Evolutionary conservation across 2,888 invertebrate species (phyloP), one percentile per base, ranked within the genome.

Genomic region (Apamea epomidion): DNA sequence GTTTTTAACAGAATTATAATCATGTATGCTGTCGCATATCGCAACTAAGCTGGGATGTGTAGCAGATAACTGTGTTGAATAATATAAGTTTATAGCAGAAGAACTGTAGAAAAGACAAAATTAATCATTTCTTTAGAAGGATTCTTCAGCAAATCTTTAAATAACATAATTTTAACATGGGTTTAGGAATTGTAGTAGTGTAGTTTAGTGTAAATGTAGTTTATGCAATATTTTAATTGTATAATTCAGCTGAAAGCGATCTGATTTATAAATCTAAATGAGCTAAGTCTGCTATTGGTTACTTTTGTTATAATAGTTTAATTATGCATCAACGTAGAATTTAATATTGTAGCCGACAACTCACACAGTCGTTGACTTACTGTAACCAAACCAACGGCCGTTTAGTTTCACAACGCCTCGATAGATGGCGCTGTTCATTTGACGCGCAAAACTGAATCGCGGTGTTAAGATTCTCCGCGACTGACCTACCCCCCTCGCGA

Each of bases 391-490:
- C 6, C 1, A 1, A 5, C 16, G 1, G 2, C 29, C 0, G 14
- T 60, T 71, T 71, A 4, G 29, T 79, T 45, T 58, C 0, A 10
- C 18, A 16, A 0, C 0, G 18, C 7, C 7, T 48, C 25, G 0
- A 72, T 42, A 80, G 79, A 79, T 80, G 71, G 71, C 80, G 71
- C 16, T 60, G 67, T 32, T 2, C 80, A 0, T 64, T 51, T 67
- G 58, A 58, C 25, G 25, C 58, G 58, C 3, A 25, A 1, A 3
- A 0, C 58, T 58, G 25, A 58, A 58, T 12, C 25, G 25, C 58
- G 58, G 25, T 58, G 58, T 25, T 58, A 58, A 25, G 58, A n/a
- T 25, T 58, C 25, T 58, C 58, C 25, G 58, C 25, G 25, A 25
- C 25, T 58, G 58, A 58, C 58, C 4, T 4, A 25, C 12, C 58